Evolutionary conservation across 2,113 vertebrate species (phyloP), one percentile per base, ranked within the genome.

Genomic region (Zeus faber): DNA sequence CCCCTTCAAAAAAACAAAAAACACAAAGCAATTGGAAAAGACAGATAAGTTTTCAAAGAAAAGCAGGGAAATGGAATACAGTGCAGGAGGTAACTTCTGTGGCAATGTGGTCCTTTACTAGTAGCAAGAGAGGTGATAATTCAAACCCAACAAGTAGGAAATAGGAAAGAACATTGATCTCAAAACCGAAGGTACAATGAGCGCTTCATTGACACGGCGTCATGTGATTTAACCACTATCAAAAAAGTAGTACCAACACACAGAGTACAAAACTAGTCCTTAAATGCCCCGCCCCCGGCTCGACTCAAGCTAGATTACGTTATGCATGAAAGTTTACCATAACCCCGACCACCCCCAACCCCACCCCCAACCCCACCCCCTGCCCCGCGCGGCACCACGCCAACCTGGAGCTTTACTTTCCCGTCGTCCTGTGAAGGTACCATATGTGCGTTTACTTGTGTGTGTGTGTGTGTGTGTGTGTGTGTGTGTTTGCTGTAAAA

Each of bases 221-320:
- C 43, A 91, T 80, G 77, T 89, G 82, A 88, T 91, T 92, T 88
- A 88, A 67, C 81, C 88, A 87, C 87, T 92, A 80, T 87, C 83
- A 89, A 90, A 84, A 88, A 89, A 79, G 85, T 89, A 85, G 86
- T 91, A 91, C 90, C 89, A 91, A 89, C 90, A 91, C 89, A 90
- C 84, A 89, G 33, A 84, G 89, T 93, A 86, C 87, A 89, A 89
- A 94, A 89, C 89, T 92, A 93, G 89, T 91, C 86, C 89, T 85
- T 88, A 91, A 85, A 91, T 84, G 65, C 81, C 82, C 89, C 84
- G 75, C 79, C 84, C 81, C 82, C 89, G 84, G 75, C 79, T 84
- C 90, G 87, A 88, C 74, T 74, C 82, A 89, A 91, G 89, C 90
- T 93, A 95, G 84, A 65, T 77, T 76, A 52, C 85, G 74, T 91